Evolutionary conservation across 2,797 vertebrate genomes (phyloP).

Genomic region (Pogonophryne albipinna): DNA sequence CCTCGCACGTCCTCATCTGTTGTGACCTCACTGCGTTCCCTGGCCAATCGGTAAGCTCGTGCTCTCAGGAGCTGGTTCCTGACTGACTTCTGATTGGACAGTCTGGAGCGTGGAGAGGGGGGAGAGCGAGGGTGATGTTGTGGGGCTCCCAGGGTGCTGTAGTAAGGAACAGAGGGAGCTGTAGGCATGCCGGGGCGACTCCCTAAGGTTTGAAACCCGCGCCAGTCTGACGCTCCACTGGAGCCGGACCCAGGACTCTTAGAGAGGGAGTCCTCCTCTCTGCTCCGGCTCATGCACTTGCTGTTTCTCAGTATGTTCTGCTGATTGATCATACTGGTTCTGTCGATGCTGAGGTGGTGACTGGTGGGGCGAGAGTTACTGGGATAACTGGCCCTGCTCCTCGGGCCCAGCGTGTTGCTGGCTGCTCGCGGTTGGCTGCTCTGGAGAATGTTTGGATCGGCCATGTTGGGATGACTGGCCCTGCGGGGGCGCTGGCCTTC

Average conservation of each 20-base stretch:
- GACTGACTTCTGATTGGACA: conserved; percentile 74
- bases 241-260: conserved; percentile 72
- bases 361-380: conserved; percentile 48
- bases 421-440: conserved; percentile 19
- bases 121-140: conserved; percentile 50
- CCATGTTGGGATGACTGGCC: conserved; percentile 77
- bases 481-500: conserved; percentile 64
- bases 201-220: conserved; percentile 68
- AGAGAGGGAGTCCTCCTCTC: conserved; percentile 65
- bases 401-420: conserved; percentile 33
- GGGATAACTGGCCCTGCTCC: conserved; percentile 77
- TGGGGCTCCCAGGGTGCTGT: conserved; percentile 70
- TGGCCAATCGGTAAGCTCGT: conserved; percentile 69
- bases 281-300: conserved; percentile 35
- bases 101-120: conserved; percentile 70
- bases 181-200: conserved; percentile 48
- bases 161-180: conserved; percentile 44
- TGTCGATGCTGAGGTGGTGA: conserved; percentile 62
- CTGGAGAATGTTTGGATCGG: conserved; percentile 29
- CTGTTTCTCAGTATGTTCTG: conserved; percentile 46
- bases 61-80: conserved; percentile 79
- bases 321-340: conserved; percentile 46
- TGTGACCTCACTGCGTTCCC: conserved; percentile 76
- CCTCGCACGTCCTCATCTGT: conserved; percentile 77
- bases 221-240: conserved; percentile 65